phyloP scores from a whole-genome alignment of 1,140 invertebrate genomes.

The Megalopta genalis region DNA sequence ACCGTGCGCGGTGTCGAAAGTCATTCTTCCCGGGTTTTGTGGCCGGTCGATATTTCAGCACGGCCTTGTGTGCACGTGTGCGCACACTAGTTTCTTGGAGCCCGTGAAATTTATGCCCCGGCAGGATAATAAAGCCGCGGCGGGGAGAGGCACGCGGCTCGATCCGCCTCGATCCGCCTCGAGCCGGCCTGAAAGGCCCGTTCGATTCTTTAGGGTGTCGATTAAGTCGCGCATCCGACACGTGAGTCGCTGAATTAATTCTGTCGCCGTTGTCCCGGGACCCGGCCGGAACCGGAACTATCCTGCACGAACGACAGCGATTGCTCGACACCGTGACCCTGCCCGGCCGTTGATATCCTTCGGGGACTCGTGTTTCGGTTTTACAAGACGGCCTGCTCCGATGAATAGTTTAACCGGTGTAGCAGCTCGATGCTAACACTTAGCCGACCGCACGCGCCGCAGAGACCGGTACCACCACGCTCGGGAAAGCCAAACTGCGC shows the following conservation, averaged over 20 bases:
- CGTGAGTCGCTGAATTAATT: conserved; percentile 17
- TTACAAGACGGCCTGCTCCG: not conserved
- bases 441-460: too few relatives aligned
- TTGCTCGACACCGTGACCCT: not conserved
- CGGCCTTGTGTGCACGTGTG: not conserved
- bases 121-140: conserved; percentile 52
- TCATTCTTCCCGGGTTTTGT: conserved; percentile 35
- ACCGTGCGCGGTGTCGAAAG: conserved; percentile 3
- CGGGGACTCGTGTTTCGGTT: conserved; percentile 18
- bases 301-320: not conserved
- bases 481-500: too few relatives aligned
- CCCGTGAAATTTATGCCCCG: conserved; percentile 49
- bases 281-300: not conserved
- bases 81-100: not conserved
- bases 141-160: not conserved
- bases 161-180: not conserved
- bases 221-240: conserved; percentile 9
- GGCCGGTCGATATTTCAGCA: conserved; percentile 41
- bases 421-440: too few relatives aligned
- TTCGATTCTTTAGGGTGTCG: conserved; percentile 24
- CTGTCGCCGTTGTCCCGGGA: not conserved
- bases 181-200: conserved; percentile 1
- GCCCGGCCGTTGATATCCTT: too few relatives aligned
- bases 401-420: not conserved
- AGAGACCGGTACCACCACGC: too few relatives aligned